Base-by-base conservation (phyloP, 2,888 invertebrate genomes). In the Nomada fucata region DNA sequence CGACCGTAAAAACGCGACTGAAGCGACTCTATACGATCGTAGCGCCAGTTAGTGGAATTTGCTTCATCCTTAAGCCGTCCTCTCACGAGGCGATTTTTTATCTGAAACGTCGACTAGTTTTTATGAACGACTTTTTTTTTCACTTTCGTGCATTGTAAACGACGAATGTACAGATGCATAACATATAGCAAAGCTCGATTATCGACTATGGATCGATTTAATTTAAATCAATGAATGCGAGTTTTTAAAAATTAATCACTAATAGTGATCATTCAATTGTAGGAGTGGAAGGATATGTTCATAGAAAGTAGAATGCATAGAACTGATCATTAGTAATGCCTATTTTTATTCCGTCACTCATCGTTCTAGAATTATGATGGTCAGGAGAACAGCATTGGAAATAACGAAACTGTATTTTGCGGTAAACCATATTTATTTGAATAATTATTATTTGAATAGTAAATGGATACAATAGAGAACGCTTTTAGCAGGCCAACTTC, bases 401-500 rank as follows among this genome's bases (percentile, higher is more conserved):
- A 74, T 53, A 36, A 9, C 29, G 36, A 36, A 36, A 29, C 7
- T 29, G 36, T 36, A 65, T 36, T 71, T 79, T 80, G 84, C 84
- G 84, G 88, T 92, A 92, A 92, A 92, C 87, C 91, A 92, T 91
- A 89, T 92, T 92, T 92, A 92, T 92, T 92, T 90, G 91, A 91
- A 91, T 91, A 91, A 88, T 90, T 87, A 88, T 90, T 87, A 91
- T 90, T 87, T 91, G 90, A 91, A 91, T 92, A 89, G 89, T 89
- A 90, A 90, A 89, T 91, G 89, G 90, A 89, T 92, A 93, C 90
- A 93, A 91, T 91, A 90, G 88, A 91, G 92, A 91, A 92, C 89
- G 90, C 88, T 90, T 91, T 89, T 87, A 91, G 90, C 91, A 89
- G 89, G 88, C 89, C 89, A 92, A 90, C 87, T 89, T 86, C 85